Base-by-base conservation (phyloP, 1,140 invertebrate species). In the Listronotus oregonensis region DNA sequence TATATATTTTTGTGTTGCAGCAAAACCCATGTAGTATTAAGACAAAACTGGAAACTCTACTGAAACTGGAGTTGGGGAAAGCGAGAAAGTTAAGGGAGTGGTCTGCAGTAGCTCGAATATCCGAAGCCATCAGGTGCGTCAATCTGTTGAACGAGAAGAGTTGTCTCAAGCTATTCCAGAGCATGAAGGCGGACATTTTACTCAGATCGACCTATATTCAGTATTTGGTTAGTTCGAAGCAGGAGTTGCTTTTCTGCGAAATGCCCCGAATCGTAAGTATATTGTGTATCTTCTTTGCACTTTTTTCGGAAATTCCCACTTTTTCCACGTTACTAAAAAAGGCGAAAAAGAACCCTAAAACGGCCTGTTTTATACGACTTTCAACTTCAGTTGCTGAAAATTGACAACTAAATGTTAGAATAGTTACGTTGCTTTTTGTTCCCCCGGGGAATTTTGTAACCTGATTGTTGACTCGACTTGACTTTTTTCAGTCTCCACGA, bases 41-140 rank as follows among this genome's bases (percentile, higher is more conserved):
- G 67, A 87, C 86, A 68, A 87, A 90, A 70, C 75, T 93, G 14
- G 83, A 90, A 37, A 84, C 85, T 12, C 87, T 94, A 73, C 81
- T 95, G 15, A 85, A 90, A 73, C 82, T 92, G 10, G 91, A 95
- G 78, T 79, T 96, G 61, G 93, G 94, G 10, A 94, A 95, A 80
- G 92, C 93, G 46, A 88, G 94, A 32, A 94, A 93, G 78, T 82
- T 94, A 44, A 90, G 93, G 71, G 87, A 96, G 74, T 85, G 90
- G 73, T 86, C 88, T 21, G 80, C 90, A 39, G 88, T 92, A 47
- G 92, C 94, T n/a, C 91, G 95, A 75, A 82, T 97, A 4, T 75
- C 80, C 0, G 90, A 96, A 80, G 93, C 93, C 0, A 78, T 97
- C 55, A 84, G 95, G 21, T 95, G 92, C 75, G 82, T 96, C 15